Evolutionary conservation across 2,888 invertebrate genomes (phyloP), one percentile per base, ranked within the genome.

Genomic region (Agriopis leucophaearia): DNA sequence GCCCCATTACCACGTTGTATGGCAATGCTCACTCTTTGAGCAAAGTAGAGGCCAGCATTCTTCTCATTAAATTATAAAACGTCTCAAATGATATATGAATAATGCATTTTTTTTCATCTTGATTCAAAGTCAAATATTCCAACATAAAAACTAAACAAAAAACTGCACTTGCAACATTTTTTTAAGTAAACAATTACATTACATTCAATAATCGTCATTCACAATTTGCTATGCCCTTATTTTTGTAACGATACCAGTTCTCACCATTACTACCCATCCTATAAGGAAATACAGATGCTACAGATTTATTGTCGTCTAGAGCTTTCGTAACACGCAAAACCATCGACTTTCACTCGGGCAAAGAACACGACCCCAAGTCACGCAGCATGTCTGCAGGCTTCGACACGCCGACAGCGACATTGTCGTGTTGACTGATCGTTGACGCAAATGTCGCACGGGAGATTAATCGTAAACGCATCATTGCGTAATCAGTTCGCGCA

Each of bases 321-420:
- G 64, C 84, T 88, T 86, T 87, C 85, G 89, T 87, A 89, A 88
- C 91, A 90, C 87, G 88, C 89, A 83, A 89, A 85, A 81, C 79
- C 78, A 80, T 90, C 76, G 78, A 91, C 93, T 92, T 93, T 93
- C 93, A 90, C 93, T 88, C 74, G 84, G 85, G 91, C 89, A 92
- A 92, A 82, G 76, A 78, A 80, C 87, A 87, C 86, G 85, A 87
- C 80, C 85, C 82, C 81, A 66, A 88, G 89, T 91, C 91, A 91
- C 89, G 90, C 87, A 84, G 70, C 59, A 77, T 78, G 78, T 76
- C 78, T 74, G 42, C 79, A 72, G 69, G 12, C 27, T 75, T 66
- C 74, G 38, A 54, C 52, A 16, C 76, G 74, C 74, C 78, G 75
- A 74, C 68, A 54, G 15, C 55, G 40, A 51, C 65, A 66, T 72